Conservation (phyloP, 2,113 vertebrate species). For the Odobenus rosmarus region DNA sequence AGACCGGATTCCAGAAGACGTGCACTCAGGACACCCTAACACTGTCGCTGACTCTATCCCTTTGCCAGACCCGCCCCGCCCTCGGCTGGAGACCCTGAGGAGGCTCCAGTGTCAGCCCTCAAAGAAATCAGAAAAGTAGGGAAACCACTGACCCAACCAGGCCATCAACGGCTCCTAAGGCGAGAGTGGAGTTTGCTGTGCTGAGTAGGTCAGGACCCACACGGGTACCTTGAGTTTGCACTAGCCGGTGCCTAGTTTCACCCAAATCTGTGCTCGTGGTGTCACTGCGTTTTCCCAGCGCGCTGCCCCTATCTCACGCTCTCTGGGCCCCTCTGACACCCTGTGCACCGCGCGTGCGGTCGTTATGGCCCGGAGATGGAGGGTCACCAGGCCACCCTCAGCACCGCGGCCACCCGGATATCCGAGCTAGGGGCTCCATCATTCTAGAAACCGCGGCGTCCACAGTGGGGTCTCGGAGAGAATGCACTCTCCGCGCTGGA, state of each 20-base stretch:
- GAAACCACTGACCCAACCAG: background rate
- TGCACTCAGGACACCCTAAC: background rate
- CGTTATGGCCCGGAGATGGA: background rate
- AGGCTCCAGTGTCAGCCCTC: background rate
- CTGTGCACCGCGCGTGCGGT: too few relatives aligned
- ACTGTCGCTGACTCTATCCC: too few relatives aligned
- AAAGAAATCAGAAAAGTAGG: background rate
- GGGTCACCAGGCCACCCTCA: background rate
- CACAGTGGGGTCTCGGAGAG: fast-evolving
- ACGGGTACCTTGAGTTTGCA: fast-evolving
- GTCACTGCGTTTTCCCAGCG: background rate
- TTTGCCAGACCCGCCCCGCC: background rate
- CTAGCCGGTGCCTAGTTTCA: too few relatives aligned
- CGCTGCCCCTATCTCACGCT: background rate
- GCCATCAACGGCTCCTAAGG: fast-evolving
- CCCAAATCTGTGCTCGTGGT: background rate
- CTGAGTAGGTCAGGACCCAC: fast-evolving
- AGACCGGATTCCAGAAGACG: background rate
- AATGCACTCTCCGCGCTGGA: fast-evolving
- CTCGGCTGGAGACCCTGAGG: background rate
- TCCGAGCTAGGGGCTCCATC: fast-evolving
- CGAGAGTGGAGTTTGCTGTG: background rate
- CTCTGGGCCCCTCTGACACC: background rate
- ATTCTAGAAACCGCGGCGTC: background rate
- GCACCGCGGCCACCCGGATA: too few relatives aligned